Conservation (phyloP, 2,113 vertebrate species). For the Willisornis vidua region DNA sequence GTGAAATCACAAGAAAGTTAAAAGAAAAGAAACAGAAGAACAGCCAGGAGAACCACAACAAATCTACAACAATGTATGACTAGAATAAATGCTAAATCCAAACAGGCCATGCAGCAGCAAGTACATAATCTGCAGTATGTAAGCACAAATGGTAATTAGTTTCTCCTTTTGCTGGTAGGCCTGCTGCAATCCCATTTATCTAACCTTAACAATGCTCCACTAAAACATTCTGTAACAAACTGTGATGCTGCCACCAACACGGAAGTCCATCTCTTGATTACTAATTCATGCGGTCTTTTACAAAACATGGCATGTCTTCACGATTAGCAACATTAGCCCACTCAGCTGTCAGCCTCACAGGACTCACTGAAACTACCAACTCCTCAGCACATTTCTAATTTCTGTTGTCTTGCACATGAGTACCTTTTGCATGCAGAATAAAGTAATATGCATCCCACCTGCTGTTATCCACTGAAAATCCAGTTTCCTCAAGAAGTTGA, state of each 20-base stretch:
- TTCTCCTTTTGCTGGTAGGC: neutral
- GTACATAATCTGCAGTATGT: neutral
- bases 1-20: neutral
- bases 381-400: neutral
- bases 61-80: neutral
- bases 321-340: neutral
- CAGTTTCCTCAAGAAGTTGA: neutral
- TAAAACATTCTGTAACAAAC: neutral
- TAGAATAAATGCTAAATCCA: neutral
- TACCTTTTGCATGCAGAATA: neutral
- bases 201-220: neutral
- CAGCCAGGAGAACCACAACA: neutral
- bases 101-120: neutral
- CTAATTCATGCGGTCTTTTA: neutral
- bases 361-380: neutral
- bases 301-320: neutral
- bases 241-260: neutral
- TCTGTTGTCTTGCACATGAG: neutral
- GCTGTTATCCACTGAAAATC: neutral
- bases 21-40: neutral
- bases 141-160: neutral
- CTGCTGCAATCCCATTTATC: neutral
- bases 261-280: neutral
- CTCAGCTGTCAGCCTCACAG: accelerated
- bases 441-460: neutral